Conservation (phyloP, 2,888 invertebrate genomes). For the Blastobasis adustella region DNA sequence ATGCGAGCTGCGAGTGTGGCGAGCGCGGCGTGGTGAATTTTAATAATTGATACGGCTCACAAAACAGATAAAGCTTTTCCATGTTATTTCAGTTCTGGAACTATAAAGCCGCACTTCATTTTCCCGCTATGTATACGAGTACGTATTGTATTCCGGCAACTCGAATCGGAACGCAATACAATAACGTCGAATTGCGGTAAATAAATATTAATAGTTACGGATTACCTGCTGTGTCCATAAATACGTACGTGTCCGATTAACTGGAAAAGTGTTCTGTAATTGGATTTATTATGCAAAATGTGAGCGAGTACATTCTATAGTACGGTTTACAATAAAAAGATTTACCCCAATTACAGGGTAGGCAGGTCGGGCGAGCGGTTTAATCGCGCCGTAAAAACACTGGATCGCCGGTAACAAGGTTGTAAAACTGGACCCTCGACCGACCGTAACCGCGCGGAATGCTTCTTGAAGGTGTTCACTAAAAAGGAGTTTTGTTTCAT, state of each 20-base stretch:
- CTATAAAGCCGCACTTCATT: not conserved
- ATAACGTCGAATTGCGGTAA: not conserved
- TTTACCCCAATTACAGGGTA: conserved; percentile 58
- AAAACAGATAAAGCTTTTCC: conserved; percentile 55
- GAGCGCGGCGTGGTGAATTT: conserved; percentile 47
- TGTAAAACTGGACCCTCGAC: conserved; percentile 50
- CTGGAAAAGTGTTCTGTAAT: not conserved
- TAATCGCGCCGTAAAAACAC: conserved; percentile 65
- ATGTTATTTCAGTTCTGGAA: conserved; percentile 43
- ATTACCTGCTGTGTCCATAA: not conserved
- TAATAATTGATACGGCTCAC: conserved; percentile 60
- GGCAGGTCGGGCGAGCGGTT: conserved; percentile 48
- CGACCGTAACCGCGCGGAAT: no score
- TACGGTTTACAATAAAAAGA: conserved; percentile 48
- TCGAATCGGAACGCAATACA: not conserved
- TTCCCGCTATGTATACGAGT: not conserved
- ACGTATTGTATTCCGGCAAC: not conserved
- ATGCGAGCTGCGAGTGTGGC: conserved; percentile 56
- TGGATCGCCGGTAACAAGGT: conserved; percentile 58
- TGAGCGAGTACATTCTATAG: conserved; percentile 22
- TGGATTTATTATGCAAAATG: conserved; percentile 11
- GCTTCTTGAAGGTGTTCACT: no score
- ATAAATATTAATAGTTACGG: not conserved
- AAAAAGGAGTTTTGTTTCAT: no score
- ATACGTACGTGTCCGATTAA: not conserved